A percentile compares a stretch with the other conserved stretches of the same genome.
Evolutionary conservation across 1,140 invertebrate species (phyloP).

Genomic region (Capitella teleta): DNA sequence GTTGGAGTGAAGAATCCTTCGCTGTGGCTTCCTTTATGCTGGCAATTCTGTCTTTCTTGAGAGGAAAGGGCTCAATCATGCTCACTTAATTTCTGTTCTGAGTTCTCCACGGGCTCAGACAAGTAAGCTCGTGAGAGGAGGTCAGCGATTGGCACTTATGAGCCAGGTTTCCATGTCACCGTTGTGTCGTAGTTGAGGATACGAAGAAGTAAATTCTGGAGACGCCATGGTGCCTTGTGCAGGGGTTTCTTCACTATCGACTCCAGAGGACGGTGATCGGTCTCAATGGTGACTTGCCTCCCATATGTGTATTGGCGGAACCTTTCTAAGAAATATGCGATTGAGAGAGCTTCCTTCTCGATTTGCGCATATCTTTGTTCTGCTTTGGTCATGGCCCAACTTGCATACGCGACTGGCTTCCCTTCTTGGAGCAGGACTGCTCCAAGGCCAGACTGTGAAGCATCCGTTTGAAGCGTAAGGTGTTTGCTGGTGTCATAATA

Average conservation of each 20-base stretch:
- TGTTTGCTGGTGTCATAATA: too few relatives aligned
- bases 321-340: slow-evolving; percentile 39
- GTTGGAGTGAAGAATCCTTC: too few relatives aligned
- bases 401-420: slow-evolving; percentile 41
- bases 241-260: slow-evolving; percentile 38
- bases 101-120: too few relatives aligned
- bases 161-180: too few relatives aligned
- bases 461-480: too few relatives aligned
- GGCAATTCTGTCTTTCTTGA: too few relatives aligned
- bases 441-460: slow-evolving; percentile 30
- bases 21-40: too few relatives aligned
- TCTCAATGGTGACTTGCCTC: slow-evolving; percentile 16
- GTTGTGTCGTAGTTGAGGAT: slow-evolving; percentile 40
- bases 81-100: too few relatives aligned
- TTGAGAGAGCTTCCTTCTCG: slow-evolving; percentile 43
- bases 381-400: slow-evolving; percentile 30
- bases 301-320: slow-evolving; percentile 40
- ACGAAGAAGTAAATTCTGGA: slow-evolving; percentile 42
- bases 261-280: slow-evolving; percentile 36
- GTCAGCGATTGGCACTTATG: too few relatives aligned
- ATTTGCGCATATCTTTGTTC: slow-evolving; percentile 44
- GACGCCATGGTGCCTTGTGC: slow-evolving; percentile 27
- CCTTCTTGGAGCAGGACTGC: slow-evolving; percentile 40
- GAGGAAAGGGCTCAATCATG: too few relatives aligned
- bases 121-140: too few relatives aligned